Evolutionary conservation across 2,113 vertebrate species (phyloP).

Genomic region (Emydocephalus ijimae): DNA sequence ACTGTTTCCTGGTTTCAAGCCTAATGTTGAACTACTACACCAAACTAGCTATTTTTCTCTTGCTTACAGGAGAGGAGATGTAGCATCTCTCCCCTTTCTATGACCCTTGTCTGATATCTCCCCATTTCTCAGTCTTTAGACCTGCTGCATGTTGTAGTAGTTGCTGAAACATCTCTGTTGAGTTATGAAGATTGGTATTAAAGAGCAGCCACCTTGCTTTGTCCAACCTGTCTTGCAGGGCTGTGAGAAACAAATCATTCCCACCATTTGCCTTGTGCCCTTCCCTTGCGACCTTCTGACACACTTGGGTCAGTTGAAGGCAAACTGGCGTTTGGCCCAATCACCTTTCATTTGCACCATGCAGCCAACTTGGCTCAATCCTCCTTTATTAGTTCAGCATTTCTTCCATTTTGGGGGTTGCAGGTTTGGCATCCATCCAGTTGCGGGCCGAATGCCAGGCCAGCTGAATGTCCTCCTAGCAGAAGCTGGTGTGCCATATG

Average conservation of each 20-base stretch:
- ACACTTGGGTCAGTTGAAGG: not conserved
- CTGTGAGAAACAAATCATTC: not conserved
- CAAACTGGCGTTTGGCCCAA: not conserved
- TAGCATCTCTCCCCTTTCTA: not conserved
- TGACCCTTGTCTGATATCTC: not conserved
- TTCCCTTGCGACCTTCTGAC: not conserved
- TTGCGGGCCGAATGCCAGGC: conserved; percentile 48
- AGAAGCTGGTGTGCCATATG: conserved; percentile 49
- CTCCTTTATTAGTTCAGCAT: conserved; percentile 10
- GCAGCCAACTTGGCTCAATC: conserved; percentile 6
- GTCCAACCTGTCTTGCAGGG: not conserved
- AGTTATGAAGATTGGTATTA: not conserved
- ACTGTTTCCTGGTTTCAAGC: not conserved
- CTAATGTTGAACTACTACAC: not conserved
- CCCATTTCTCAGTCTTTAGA: not conserved
- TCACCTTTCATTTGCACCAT: not conserved
- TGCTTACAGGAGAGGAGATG: not conserved
- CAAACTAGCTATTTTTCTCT: not conserved
- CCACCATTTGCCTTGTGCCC: not conserved
- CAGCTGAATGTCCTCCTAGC: conserved; percentile 46
- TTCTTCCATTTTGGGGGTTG: not conserved
- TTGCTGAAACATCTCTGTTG: not conserved
- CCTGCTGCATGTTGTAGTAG: not conserved
- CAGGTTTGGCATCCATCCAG: conserved; percentile 76
- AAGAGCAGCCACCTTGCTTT: not conserved